Percentiles rank a stretch among this genome's conserved stretches.
Evolutionary conservation across 2,797 vertebrate genomes (phyloP).

Genomic region (Mionectes olivaceus): DNA sequence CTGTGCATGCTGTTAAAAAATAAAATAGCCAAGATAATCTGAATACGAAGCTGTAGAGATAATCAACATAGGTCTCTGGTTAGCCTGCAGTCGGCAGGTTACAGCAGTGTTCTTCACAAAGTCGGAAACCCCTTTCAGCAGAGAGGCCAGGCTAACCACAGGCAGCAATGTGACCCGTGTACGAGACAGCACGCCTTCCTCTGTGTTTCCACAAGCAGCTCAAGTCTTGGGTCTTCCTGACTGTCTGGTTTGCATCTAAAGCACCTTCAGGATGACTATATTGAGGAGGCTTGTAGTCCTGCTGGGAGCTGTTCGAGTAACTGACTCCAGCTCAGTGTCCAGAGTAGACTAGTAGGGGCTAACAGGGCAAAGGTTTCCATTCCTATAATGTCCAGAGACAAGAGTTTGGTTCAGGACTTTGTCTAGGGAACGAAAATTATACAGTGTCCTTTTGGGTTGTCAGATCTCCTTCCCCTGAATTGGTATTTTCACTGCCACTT

Average conservation of each 20-base stretch:
- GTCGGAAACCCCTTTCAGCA: background rate
- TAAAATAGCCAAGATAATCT: background rate
- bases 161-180: background rate
- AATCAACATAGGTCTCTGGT: background rate
- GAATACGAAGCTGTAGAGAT: background rate
- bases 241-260: background rate
- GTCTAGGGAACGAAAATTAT: background rate
- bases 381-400: background rate
- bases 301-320: background rate
- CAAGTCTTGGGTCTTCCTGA: background rate
- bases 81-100: background rate
- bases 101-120: background rate
- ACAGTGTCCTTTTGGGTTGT: background rate
- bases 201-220: background rate
- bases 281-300: too few relatives aligned
- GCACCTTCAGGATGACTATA: background rate
- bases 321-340: background rate
- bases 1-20: background rate
- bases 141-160: background rate
- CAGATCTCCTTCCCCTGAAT: background rate
- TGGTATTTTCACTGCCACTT: background rate
- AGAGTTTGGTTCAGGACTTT: background rate
- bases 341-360: background rate
- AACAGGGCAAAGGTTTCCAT: background rate
- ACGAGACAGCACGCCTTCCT: rapidly evolving